Percentiles rank a stretch among this genome's conserved stretches.
Conservation (phyloP, 30 jellyfish, hydroid and myxozoan species). For the Aurelia aurita complex sp. Pacific region DNA sequence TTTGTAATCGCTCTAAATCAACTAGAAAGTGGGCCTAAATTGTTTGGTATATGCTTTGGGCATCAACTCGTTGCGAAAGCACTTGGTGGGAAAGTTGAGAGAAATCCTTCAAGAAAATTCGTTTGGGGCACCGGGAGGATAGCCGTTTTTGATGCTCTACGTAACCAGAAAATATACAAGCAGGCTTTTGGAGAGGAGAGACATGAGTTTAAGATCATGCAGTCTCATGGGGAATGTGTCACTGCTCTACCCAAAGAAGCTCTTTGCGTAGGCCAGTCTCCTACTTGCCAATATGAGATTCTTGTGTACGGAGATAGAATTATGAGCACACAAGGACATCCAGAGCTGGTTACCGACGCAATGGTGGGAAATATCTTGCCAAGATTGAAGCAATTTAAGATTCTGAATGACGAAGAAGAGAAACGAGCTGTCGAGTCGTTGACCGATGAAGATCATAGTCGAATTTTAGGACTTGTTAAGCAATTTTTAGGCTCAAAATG, state of each 20-base stretch:
- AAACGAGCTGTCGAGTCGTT: conserved; percentile 6
- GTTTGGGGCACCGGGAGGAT: conserved; percentile 61
- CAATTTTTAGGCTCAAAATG: conserved; percentile 4
- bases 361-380: conserved; percentile 54
- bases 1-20: conserved; percentile 33
- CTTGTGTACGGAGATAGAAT: conserved; percentile 38
- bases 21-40: conserved; percentile 22
- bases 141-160: conserved; percentile 9
- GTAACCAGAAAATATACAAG: neutral
- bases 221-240: conserved; percentile 78
- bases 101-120: conserved; percentile 50
- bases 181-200: conserved; percentile 2
- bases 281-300: conserved; percentile 54
- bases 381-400: conserved; percentile 11
- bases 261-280: conserved; percentile 39
- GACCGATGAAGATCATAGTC: conserved; percentile 15
- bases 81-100: conserved; percentile 79
- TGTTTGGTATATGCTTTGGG: conserved; percentile 91
- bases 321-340: conserved; percentile 75
- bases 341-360: conserved; percentile 50
- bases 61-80: conserved; percentile 92
- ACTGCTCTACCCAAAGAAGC: conserved; percentile 47
- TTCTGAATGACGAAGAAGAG: conserved; percentile 27
- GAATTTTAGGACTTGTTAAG: conserved; percentile 10
- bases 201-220: conserved; percentile 32